These are phyloP conservation scores for Drosophila greeni DNA, from an alignment of 2,888 invertebrate species.

Conservation along the genomic window DNA sequence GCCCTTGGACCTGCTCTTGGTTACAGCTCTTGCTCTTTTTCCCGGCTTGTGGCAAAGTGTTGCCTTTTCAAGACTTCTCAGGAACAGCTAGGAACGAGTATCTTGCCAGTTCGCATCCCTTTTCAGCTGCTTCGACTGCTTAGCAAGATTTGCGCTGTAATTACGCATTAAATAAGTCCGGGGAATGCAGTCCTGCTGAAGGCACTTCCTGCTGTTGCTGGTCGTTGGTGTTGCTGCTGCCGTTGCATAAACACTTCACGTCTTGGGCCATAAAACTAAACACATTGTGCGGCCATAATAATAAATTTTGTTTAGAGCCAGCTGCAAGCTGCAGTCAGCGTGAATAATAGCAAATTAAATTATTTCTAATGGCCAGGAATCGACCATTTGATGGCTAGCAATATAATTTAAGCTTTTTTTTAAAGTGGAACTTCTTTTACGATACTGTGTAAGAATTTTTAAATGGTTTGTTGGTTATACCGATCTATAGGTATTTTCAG, in stretches of 20 bases:
- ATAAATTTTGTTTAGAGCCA: slow-evolving; percentile 59
- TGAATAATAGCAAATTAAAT: slow-evolving; percentile 35
- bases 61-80: slow-evolving; percentile 25
- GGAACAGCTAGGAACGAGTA: slow-evolving; percentile 10
- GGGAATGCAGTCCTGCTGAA: slow-evolving; percentile 37
- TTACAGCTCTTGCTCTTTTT: slow-evolving; percentile 16
- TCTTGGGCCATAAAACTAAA: slow-evolving; percentile 65
- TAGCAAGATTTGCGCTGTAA: slow-evolving; percentile 59
- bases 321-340: slow-evolving; percentile 36
- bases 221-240: slow-evolving; percentile 2
- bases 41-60: slow-evolving; percentile 23
- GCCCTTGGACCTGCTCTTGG: slow-evolving; percentile 12
- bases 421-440: no score
- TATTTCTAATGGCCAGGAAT: slow-evolving; percentile 38
- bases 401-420: slow-evolving; percentile 26
- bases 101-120: slow-evolving; percentile 12
- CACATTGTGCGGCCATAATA: slow-evolving; percentile 65
- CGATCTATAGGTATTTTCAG: background rate
- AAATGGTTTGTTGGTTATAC: background rate
- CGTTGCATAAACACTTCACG: slow-evolving; percentile 55
- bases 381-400: slow-evolving; percentile 41
- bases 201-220: slow-evolving; percentile 15
- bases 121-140: slow-evolving; percentile 25
- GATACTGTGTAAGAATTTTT: background rate
- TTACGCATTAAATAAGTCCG: slow-evolving; percentile 68